These are phyloP conservation scores for Aphidius ervi DNA, from an alignment of 1,140 invertebrate species.

Conservation along the genomic window DNA sequence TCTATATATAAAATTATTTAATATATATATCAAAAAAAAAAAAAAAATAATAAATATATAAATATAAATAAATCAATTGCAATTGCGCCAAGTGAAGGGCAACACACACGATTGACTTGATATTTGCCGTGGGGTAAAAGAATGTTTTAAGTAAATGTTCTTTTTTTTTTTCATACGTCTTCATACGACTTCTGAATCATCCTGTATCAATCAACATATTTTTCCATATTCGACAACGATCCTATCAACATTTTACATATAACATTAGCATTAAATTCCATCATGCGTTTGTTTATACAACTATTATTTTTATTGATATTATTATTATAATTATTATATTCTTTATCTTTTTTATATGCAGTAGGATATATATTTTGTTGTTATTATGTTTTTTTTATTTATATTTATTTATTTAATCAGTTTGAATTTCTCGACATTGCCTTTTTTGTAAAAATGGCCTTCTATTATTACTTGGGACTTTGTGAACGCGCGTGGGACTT, in stretches of 20 bases:
- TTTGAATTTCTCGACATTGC: too few relatives aligned
- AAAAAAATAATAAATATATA: neutral
- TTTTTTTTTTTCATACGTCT: neutral
- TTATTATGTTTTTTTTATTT: too few relatives aligned
- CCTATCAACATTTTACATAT: slow-evolving; percentile 1
- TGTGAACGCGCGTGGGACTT: too few relatives aligned
- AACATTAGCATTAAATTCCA: slow-evolving; percentile 20
- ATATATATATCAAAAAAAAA: neutral
- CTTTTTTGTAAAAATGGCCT: too few relatives aligned
- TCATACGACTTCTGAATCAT: slow-evolving; percentile 17
- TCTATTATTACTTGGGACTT: too few relatives aligned
- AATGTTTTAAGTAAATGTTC: neutral
- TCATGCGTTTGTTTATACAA: slow-evolving; percentile 3
- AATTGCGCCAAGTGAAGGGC: too few relatives aligned
- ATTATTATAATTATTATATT: slow-evolving; percentile 5
- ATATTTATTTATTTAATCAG: too few relatives aligned
- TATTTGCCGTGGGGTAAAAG: too few relatives aligned
- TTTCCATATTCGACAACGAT: slow-evolving; percentile 21
- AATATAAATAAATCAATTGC: neutral
- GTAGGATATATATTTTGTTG: too few relatives aligned
- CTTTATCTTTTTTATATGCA: too few relatives aligned
- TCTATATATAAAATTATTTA: too few relatives aligned
- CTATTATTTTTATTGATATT: slow-evolving; percentile 12
- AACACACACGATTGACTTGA: too few relatives aligned
- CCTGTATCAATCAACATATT: slow-evolving; percentile 22